Evolutionary conservation across 2,888 invertebrate species (phyloP), one percentile per base, ranked within the genome.

Genomic region (Fragum whitleyi): DNA sequence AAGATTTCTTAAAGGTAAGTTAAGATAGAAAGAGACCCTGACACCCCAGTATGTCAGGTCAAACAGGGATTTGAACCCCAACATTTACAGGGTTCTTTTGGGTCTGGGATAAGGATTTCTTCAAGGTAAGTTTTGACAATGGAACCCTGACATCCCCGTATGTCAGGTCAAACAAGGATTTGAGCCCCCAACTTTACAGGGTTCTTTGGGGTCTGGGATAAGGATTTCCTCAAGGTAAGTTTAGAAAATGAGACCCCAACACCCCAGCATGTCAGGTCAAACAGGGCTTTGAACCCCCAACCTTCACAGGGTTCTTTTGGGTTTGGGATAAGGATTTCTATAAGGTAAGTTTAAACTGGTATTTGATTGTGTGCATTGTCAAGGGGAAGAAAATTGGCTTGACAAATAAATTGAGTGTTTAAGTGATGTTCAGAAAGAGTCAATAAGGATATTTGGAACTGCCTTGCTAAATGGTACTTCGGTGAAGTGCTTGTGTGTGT

Each of bases 111-210:
- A 95, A 95, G 77, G 95, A 96, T 83, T 95, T 96, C 91, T 97
- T 97, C 97, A 96, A 96, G 95, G 97, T 97, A 95, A 94, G 91
- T 90, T 21, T 14, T 1, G 19, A 16, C n/a, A 96, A 23, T 95
- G 98, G 79, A 96, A 97, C 90, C 61, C 75, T 2, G 95, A 96
- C 26, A 97, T 97, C 0, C 96, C 97, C 0, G 95, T 98, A 83
- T 95, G 97, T 51, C 95, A 96, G 68, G 95, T 98, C 72, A 96
- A 96, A 90, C 98, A 98, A 94, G 96, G 96, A 69, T 95, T 95
- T 73, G 98, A 99, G 94, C 98, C 98, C 0, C 97, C 97, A 47
- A 97, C 96, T 98, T 98, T 94, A 97, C 96, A 71, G 98, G 98
- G 81, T 97, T 97, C 94, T 95, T 77, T 94, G 97, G 97, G 1